Evolutionary conservation across 2,888 invertebrate genomes (phyloP).

Genomic region (Biston stratarius): DNA sequence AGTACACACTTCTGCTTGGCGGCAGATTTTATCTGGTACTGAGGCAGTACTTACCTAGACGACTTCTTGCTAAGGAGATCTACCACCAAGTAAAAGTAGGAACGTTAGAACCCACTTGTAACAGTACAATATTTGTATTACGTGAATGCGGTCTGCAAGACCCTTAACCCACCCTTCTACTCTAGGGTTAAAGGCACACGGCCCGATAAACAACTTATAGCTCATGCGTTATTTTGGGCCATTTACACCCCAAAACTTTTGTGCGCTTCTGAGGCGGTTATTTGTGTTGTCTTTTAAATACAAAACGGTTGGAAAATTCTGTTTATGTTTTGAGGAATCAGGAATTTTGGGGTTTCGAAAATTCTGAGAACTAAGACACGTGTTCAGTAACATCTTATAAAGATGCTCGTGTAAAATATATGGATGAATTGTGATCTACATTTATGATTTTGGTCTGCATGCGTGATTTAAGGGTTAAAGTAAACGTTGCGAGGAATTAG

Average conservation of each 20-base stretch:
- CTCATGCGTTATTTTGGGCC: slow-evolving; percentile 30
- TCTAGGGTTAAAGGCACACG: slow-evolving; percentile 30
- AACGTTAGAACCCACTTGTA: no score
- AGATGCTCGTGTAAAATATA: neutral
- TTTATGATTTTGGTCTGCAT: neutral
- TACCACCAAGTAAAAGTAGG: no score
- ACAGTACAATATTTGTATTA: neutral
- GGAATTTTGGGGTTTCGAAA: neutral
- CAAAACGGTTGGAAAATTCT: slow-evolving; percentile 10
- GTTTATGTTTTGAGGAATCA: slow-evolving; percentile 12
- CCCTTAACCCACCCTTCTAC: slow-evolving; percentile 17
- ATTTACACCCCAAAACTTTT: slow-evolving; percentile 30
- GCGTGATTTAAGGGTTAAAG: no score
- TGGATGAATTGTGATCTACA: neutral
- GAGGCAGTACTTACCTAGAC: no score
- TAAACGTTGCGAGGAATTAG: no score
- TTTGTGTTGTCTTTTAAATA: slow-evolving; percentile 25
- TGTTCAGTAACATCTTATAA: neutral
- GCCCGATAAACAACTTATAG: slow-evolving; percentile 33
- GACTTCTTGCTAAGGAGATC: no score
- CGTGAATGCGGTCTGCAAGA: neutral
- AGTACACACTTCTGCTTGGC: no score
- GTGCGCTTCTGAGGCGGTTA: slow-evolving; percentile 21
- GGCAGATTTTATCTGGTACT: no score
- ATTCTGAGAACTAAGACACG: neutral